Evolutionary conservation across 2,888 invertebrate species (phyloP).

Genomic region (Micoletzkya japonica): DNA sequence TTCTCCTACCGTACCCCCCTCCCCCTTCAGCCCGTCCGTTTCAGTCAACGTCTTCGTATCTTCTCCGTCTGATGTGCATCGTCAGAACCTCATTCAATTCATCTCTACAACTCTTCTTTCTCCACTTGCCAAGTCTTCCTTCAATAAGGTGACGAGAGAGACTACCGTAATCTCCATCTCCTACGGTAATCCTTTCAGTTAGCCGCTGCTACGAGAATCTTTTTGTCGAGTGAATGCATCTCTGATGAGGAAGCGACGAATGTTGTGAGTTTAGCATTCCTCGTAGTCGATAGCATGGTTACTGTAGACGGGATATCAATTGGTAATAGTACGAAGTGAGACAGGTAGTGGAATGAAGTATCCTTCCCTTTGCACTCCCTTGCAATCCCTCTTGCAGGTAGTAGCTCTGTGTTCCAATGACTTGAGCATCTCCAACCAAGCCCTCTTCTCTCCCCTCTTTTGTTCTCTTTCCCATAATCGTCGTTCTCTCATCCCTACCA

Average conservation of each 20-base stretch:
- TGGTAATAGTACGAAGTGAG: too few relatives aligned
- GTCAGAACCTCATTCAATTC: conserved; percentile 14
- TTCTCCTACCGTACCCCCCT: not conserved
- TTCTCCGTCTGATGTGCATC: conserved; percentile 16
- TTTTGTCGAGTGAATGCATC: not conserved
- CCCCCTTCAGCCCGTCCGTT: not conserved
- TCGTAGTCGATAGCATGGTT: not conserved
- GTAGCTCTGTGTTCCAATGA: conserved; percentile 1
- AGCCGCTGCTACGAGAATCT: conserved; percentile 1
- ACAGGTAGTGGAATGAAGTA: too few relatives aligned
- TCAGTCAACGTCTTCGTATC: conserved; percentile 17
- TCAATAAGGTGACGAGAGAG: not conserved
- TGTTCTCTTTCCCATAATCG: conserved; percentile 12
- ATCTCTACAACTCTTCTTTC: conserved; percentile 1
- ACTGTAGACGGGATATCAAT: too few relatives aligned
- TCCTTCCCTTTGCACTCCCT: not conserved
- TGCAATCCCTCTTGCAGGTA: not conserved
- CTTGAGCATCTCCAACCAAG: conserved; percentile 1
- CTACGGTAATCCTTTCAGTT: not conserved
- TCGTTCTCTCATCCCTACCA: not conserved
- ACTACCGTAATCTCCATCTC: not conserved
- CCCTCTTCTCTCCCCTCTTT: conserved; percentile 21
- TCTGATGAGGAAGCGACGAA: conserved; percentile 19
- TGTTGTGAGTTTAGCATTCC: not conserved
- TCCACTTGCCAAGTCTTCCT: too few relatives aligned